phyloP scores from a whole-genome alignment of 1,140 invertebrate genomes.

The Zaprionus africanus region DNA sequence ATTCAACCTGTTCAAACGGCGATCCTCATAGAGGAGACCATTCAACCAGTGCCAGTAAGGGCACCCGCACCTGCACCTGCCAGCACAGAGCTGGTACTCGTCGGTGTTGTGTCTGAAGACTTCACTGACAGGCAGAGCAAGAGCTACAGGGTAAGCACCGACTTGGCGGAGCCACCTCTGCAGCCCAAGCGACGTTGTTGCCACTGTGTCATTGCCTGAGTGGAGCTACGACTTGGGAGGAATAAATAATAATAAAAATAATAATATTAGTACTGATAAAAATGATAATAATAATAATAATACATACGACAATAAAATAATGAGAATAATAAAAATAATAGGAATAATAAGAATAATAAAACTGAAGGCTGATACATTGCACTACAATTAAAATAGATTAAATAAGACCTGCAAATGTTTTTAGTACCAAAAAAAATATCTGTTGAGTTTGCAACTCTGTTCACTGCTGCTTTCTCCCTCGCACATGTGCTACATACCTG shows the following conservation, averaged over 20 bases:
- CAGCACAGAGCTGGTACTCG: conserved; percentile 23
- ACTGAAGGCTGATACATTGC: neutral
- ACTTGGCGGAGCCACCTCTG: conserved; percentile 12
- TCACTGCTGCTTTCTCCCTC: too few relatives aligned
- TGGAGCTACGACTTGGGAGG: neutral
- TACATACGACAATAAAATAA: too few relatives aligned
- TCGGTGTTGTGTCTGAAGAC: conserved; percentile 21
- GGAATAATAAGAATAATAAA: too few relatives aligned
- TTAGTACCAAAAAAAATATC: too few relatives aligned
- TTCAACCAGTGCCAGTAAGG: neutral
- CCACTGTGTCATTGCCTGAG: conserved; percentile 24
- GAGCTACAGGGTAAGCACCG: conserved; percentile 41
- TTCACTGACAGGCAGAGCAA: conserved; percentile 24
- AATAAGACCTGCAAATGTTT: too few relatives aligned
- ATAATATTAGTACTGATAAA: too few relatives aligned
- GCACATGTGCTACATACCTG: too few relatives aligned
- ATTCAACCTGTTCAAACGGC: conserved; percentile 8
- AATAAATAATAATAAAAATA: too few relatives aligned
- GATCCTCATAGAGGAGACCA: conserved; percentile 12
- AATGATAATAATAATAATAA: too few relatives aligned
- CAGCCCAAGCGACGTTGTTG: conserved; percentile 29
- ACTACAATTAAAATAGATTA: neutral
- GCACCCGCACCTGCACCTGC: neutral
- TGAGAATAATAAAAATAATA: too few relatives aligned
- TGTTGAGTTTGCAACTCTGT: too few relatives aligned